Conservation (phyloP, 2,888 invertebrate species). For the Panorpa germanica region DNA sequence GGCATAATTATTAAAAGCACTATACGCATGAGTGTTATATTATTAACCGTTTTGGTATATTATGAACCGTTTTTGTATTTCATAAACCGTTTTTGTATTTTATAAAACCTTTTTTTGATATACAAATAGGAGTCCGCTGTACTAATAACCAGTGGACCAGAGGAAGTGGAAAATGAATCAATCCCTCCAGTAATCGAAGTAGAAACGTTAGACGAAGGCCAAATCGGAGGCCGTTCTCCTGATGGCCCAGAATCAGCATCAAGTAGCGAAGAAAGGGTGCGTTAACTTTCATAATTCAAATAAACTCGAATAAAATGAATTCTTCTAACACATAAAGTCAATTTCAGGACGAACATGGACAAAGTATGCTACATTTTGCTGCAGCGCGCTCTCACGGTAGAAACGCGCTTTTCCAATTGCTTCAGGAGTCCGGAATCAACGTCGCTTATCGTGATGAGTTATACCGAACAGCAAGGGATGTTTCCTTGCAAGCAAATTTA, state of each 20-base stretch:
- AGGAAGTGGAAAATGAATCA: too few species aligned
- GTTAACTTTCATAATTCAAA: slow-evolving; percentile 10
- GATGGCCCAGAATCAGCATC: slow-evolving; percentile 37
- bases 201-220: slow-evolving; percentile 2
- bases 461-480: slow-evolving; percentile 75
- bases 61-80: too few species aligned
- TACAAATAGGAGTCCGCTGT: too few species aligned
- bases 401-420: slow-evolving; percentile 58
- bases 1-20: too few species aligned
- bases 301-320: slow-evolving; percentile 2
- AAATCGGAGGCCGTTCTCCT: too few species aligned
- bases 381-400: slow-evolving; percentile 65
- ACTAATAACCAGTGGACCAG: too few species aligned
- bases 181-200: not conserved
- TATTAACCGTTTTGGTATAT: too few species aligned
- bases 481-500: slow-evolving; percentile 61
- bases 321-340: slow-evolving; percentile 1
- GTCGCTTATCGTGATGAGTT: slow-evolving; percentile 67
- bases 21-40: too few species aligned
- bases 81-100: too few species aligned
- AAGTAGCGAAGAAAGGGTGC: slow-evolving; percentile 41
- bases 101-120: too few species aligned
- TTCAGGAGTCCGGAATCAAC: slow-evolving; percentile 63
- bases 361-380: slow-evolving; percentile 77
- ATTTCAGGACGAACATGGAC: slow-evolving; percentile 69